Evolutionary conservation across 2,113 vertebrate species (phyloP), one percentile per base, ranked within the genome.

Genomic region (Rhinolophus sinicus): DNA sequence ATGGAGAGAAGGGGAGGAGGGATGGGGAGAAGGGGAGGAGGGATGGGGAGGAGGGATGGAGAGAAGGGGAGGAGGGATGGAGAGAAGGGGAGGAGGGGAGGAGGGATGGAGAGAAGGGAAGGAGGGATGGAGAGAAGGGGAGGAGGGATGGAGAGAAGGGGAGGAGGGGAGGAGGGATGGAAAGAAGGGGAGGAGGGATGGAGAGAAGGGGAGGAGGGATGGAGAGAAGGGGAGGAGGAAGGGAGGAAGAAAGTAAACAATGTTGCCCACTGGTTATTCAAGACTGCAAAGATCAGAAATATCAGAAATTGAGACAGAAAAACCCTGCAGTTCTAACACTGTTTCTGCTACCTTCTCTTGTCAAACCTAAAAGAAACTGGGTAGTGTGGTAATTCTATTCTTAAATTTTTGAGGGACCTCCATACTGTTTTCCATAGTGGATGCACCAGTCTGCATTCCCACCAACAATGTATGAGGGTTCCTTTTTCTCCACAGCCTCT

Each of bases 261-360:
- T 38, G 38, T 35, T 86, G 18, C 16, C 2, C 47, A 75, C 21
- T 69, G 50, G 22, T 70, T 90, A 70, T 88, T 83, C 10, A 47
- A 60, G 60, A 82, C 19, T 21, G 13, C 33, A 87, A 89, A 91
- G 26, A 24, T 94, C 67, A 67, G 22, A 89, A 96, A 75, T 56
- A 95, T 60, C n/a, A 75, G 38, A 94, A 87, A 16, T 83, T 40
- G 40, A 93, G 33, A 87, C 75, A 56, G 35, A 72, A 80, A 88
- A 82, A 58, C 33, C 44, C 60, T 80, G 1, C 77, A 93, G 13
- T 94, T 86, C 21, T 30, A 69, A 75, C 19, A 62, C 52, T 40
- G 22, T 72, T 93, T 96, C 76, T 95, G 44, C 24, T 92, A 67
- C 35, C 72, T 82, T 69, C 47, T 35, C 30, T 75, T 94, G 44